Evolutionary conservation across 2,797 vertebrate species (phyloP), one percentile per base, ranked within the genome.

Genomic region (Dromococcyx pavoninus): DNA sequence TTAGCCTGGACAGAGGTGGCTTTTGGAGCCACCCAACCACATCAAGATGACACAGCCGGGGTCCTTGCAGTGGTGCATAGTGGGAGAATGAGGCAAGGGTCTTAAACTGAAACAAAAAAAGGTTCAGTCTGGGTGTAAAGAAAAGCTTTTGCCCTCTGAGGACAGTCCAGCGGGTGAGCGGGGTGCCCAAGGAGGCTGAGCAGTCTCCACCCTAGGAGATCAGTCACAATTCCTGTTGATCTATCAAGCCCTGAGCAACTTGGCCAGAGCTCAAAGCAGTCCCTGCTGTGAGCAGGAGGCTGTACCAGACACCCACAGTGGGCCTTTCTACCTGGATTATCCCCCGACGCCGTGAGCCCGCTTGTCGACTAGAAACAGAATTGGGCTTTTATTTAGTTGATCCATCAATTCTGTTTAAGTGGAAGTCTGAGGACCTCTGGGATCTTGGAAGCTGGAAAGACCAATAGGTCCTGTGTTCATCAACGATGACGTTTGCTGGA

Each of bases 261-360:
- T 78, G 22, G 37, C 5, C 17, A 70, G 61, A 39, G 7, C 7
- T 46, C 35, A 79, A 9, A 82, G 6, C 7, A 86, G 37, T 57
- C 22, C 18, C 28, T 44, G 8, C 16, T 44, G 51, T 80, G 32
- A 62, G 27, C 27, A 83, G 37, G 16, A 70, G 23, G 11, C 13
- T 81, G 25, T 37, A 19, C 6, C 21, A 46, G 16, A 58, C 13
- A 62, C 0, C 0, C 2, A 0, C 9, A 50, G 4, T 28, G 9
- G 15, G 57, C 4, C 18, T 10, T 57, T 69, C 50, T 37, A 50
- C 17, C 43, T 78, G 37, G 58, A 53, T 48, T 58, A 74, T 46
- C 50, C 37, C n/a, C 41, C 24, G 35, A 28, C 69, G 33, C 17
- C 75, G 23, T 37, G 24, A 69, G 2, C 5, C 11, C 19, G 35